phyloP scores from a whole-genome alignment of 2,797 vertebrate species.

The Manis pentadactyla region DNA sequence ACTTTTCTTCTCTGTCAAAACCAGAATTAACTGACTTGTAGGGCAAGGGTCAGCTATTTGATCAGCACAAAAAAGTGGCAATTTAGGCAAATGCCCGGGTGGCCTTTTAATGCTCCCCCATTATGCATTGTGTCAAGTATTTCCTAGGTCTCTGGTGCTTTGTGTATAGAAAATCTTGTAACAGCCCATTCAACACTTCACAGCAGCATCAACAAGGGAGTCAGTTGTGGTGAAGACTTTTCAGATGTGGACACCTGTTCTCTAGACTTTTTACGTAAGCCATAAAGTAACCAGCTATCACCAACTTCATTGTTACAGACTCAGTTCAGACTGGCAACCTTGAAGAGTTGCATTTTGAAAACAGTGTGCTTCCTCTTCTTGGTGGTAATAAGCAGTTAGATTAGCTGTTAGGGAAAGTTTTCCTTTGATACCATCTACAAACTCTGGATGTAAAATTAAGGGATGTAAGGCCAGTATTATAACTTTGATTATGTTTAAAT shows the following conservation, averaged over 20 bases:
- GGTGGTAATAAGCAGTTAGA: neutral
- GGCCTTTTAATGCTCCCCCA: conserved; percentile 43
- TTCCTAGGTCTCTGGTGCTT: conserved; percentile 43
- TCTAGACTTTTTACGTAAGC: conserved; percentile 4
- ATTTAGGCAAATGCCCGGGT: conserved; percentile 17
- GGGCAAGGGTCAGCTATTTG: conserved; percentile 65
- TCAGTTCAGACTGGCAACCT: neutral
- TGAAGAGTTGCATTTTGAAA: conserved; percentile 28
- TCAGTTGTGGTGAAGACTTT: conserved; percentile 25
- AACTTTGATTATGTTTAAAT: conserved; percentile 19
- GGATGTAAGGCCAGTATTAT: neutral
- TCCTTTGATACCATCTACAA: conserved; percentile 20
- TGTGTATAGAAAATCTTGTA: neutral
- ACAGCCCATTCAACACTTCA: conserved; percentile 41
- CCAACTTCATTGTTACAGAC: neutral
- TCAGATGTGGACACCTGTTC: conserved; percentile 62
- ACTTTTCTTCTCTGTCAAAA: conserved; percentile 68
- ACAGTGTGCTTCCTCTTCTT: neutral
- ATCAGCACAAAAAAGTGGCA: conserved; percentile 63
- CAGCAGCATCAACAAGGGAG: conserved; percentile 48
- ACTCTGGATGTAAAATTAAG: conserved; percentile 46
- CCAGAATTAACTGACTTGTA: conserved; percentile 69
- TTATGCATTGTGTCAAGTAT: conserved; percentile 54
- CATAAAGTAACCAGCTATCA: neutral
- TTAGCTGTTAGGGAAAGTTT: neutral